phyloP scores from a whole-genome alignment of 2,888 invertebrate species.

The Pecten maximus region DNA sequence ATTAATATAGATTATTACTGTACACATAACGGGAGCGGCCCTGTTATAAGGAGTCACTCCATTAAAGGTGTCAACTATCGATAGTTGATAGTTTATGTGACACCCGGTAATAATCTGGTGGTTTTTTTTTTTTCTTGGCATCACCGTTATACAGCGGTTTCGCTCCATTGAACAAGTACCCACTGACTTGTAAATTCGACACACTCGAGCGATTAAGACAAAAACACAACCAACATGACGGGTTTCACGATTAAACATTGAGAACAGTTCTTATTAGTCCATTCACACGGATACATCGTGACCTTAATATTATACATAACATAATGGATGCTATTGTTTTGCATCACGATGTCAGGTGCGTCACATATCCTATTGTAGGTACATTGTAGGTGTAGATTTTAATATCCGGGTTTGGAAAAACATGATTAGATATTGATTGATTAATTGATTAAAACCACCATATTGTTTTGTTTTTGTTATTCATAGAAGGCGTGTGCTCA shows the following conservation, averaged over 20 bases:
- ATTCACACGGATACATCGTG: not conserved
- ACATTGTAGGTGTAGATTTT: not conserved
- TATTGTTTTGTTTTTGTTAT: no score
- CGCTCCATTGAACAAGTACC: not conserved
- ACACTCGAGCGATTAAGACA: not conserved
- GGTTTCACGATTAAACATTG: not conserved
- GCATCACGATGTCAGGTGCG: not conserved
- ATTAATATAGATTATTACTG: not conserved
- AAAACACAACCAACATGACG: not conserved
- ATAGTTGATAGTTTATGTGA: not conserved
- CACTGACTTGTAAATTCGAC: not conserved
- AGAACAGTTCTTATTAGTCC: not conserved
- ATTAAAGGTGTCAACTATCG: not conserved
- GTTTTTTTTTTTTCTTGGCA: not conserved
- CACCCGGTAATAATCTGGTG: not conserved
- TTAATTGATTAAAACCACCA: no score
- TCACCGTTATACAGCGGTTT: not conserved
- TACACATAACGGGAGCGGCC: not conserved
- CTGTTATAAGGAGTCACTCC: not conserved
- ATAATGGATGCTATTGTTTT: not conserved
- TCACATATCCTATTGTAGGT: not conserved
- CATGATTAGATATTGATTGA: no score
- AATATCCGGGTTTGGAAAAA: no score
- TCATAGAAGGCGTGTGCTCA: no score
- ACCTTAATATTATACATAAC: not conserved